Conservation (phyloP, 2,113 vertebrate species). For the Psettodes erumei region DNA sequence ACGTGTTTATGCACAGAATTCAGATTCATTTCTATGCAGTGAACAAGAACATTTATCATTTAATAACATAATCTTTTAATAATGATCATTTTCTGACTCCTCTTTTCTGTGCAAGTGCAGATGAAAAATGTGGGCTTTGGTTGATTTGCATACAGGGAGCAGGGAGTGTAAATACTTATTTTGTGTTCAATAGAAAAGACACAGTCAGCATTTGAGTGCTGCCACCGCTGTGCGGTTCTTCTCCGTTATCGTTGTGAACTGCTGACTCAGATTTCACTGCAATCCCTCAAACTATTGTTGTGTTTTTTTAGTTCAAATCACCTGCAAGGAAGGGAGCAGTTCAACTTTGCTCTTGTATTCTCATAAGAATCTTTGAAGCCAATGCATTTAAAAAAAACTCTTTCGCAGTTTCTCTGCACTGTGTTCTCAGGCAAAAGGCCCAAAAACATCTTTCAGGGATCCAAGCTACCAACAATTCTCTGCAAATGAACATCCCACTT, state of each 20-base stretch:
- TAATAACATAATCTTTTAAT: too few species aligned
- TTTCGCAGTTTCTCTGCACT: neutral
- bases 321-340: neutral
- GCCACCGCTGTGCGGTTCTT: neutral
- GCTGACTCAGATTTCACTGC: constrained; percentile 34
- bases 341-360: neutral
- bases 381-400: neutral
- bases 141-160: constrained; percentile 28
- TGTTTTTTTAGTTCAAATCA: neutral
- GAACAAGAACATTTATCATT: neutral
- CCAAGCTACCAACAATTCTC: neutral
- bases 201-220: constrained; percentile 19
- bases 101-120: neutral
- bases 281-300: neutral
- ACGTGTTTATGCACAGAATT: neutral
- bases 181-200: constrained; percentile 22
- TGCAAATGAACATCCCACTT: too few species aligned
- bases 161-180: constrained; percentile 17
- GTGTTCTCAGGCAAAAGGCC: neutral
- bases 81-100: too few species aligned
- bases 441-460: neutral
- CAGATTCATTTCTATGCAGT: neutral
- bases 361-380: neutral
- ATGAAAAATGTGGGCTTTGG: constrained; percentile 8
- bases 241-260: neutral